phyloP scores from a whole-genome alignment of 2,888 invertebrate species.

The Sericinus montela region DNA sequence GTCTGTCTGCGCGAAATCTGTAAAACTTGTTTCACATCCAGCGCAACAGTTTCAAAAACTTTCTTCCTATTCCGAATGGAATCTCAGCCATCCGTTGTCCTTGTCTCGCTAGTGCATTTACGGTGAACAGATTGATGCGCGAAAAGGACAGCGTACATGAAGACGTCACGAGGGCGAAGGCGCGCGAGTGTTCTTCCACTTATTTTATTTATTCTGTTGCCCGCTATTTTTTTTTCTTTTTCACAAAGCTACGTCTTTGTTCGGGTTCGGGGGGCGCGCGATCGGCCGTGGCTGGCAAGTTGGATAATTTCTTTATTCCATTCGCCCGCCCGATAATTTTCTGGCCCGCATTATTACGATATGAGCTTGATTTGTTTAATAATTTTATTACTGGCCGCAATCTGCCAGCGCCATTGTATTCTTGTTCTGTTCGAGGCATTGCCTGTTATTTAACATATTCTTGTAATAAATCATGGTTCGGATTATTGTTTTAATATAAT shows the following conservation, averaged over 20 bases:
- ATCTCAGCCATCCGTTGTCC: constrained; percentile 46
- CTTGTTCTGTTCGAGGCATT: constrained; percentile 28
- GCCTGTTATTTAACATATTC: constrained; percentile 30
- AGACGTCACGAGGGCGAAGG: constrained; percentile 75
- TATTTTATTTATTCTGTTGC: constrained; percentile 73
- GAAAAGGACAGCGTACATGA: constrained; percentile 68
- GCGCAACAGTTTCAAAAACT: constrained; percentile 67
- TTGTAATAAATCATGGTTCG: constrained; percentile 10
- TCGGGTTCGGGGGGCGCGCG: constrained; percentile 60
- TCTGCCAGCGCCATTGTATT: constrained; percentile 47
- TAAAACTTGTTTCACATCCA: constrained; percentile 72
- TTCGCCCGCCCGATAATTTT: constrained; percentile 73
- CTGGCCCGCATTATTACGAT: constrained; percentile 74
- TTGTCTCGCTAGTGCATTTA: constrained; percentile 37
- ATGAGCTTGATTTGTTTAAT: constrained; percentile 78
- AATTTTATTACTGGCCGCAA: constrained; percentile 73
- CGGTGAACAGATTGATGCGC: constrained; percentile 40
- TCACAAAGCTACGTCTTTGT: constrained; percentile 74
- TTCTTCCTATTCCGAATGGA: constrained; percentile 65
- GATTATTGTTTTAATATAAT: background rate
- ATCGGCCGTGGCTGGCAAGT: constrained; percentile 62
- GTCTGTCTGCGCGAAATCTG: constrained; percentile 69
- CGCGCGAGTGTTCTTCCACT: constrained; percentile 76
- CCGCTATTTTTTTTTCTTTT: constrained; percentile 52
- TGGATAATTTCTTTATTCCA: constrained; percentile 78